These are phyloP conservation scores for Chelon auratus DNA, from an alignment of 2,797 vertebrate genomes.

Conservation along the genomic window DNA sequence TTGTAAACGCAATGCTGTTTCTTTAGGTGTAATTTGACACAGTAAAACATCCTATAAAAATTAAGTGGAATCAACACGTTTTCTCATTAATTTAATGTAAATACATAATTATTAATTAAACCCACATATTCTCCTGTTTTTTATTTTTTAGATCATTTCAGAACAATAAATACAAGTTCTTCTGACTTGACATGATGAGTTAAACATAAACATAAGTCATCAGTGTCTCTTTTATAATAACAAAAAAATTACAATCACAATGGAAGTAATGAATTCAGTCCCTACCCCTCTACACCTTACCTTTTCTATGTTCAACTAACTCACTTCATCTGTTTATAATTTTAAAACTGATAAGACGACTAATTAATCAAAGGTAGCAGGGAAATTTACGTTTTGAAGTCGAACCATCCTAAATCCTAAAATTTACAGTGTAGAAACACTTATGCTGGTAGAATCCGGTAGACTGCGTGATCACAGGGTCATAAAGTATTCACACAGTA, in stretches of 20 bases:
- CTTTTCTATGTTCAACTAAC: not conserved
- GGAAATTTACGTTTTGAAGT: no score
- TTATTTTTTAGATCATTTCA: not conserved
- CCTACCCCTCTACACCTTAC: not conserved
- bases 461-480: no score
- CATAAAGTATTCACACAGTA: no score
- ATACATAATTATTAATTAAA: not conserved
- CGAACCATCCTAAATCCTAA: no score
- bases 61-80: not conserved
- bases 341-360: not conserved
- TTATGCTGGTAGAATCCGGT: no score
- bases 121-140: not conserved
- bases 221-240: not conserved
- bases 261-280: not conserved
- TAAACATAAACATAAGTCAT: not conserved
- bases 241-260: not conserved
- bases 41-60: not conserved
- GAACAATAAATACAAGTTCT: not conserved
- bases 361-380: no score
- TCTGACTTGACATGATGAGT: no score
- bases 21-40: not conserved
- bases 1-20: not conserved
- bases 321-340: not conserved
- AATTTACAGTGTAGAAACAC: no score
- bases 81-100: not conserved